Evolutionary conservation across 2,888 invertebrate genomes (phyloP).

Genomic region (Sipha maydis): DNA sequence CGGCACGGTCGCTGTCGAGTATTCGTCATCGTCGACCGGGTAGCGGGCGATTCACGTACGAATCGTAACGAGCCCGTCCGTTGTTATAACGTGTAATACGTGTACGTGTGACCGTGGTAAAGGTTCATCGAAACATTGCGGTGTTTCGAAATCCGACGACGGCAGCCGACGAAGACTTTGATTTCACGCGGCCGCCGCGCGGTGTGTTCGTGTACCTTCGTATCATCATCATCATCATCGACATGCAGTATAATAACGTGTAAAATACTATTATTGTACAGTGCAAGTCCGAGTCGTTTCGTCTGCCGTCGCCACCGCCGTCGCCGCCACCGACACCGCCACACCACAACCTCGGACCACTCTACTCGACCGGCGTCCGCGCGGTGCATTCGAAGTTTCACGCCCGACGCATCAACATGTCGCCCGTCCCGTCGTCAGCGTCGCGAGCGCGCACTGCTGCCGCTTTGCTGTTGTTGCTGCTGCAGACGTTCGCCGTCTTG

Average conservation of each 20-base stretch:
- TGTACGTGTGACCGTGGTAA: neutral
- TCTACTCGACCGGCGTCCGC: conserved; percentile 7
- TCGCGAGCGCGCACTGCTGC: conserved; percentile 15
- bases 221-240: neutral
- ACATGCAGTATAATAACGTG: neutral
- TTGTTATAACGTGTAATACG: too few relatives aligned
- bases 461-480: conserved; percentile 10
- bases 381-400: conserved; percentile 41
- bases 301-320: conserved; percentile 21
- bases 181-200: neutral
- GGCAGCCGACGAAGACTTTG: neutral
- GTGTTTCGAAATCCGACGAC: neutral
- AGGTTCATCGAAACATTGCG: neutral
- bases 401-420: conserved; percentile 36
- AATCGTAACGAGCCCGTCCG: too few relatives aligned
- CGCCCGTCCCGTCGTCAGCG: conserved; percentile 12
- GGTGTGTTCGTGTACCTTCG: neutral
- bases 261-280: neutral
- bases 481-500: neutral
- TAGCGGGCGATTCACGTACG: too few relatives aligned
- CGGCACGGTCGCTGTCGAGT: too few relatives aligned
- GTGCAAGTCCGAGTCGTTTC: conserved; percentile 34
- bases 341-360: neutral
- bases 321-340: neutral
- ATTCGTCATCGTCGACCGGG: too few relatives aligned